Evolutionary conservation across 2,113 vertebrate genomes (phyloP), one percentile per base, ranked within the genome.

Genomic region (Scomber japonicus): DNA sequence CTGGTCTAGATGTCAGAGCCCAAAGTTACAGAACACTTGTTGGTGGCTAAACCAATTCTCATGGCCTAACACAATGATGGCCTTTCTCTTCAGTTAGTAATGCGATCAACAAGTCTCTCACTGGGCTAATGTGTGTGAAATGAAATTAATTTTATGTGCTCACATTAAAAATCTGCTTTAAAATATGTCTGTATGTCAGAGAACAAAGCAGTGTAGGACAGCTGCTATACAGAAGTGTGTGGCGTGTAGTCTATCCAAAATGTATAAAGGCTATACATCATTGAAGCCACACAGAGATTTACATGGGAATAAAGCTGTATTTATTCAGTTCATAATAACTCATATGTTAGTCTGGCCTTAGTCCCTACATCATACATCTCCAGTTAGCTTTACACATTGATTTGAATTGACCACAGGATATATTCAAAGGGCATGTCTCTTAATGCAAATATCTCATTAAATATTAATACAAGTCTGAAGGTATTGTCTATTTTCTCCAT

Each of bases 1-100:
- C 80, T 88, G 88, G 80, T 75, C 69, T 17, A 56, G 44, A 77
- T 89, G 82, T 88, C 85, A 87, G 44, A 70, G 69, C 48, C 76
- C 82, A 87, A 85, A 84, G 65, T 87, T 78, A 79, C 48, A 75
- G 64, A 86, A 80, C 88, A 83, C 76, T 83, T 85, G 82, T 51
- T 72, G 80, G 71, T 71, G 63, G 11, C 75, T 11, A 69, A 49
- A 86, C 46, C 57, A 66, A 24, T 75, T 85, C 74, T 82, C 83
- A 53, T 49, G 63, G 55, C 59, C 72, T 66, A 24, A 24, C 83
- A 91, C 90, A 92, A 88, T 77, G 64, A 78, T 63, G 76, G 75
- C 66, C 66, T 85, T 88, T 91, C 76, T 82, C 51, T 62, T 40
- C 9, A 3, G 78, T 82, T 55, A 83, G 81, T 77, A 75, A 88